Percentiles rank a stretch among this genome's conserved stretches.
Evolutionary conservation across 1,140 invertebrate species (phyloP).

Genomic region (Latrodectus geometricus): DNA sequence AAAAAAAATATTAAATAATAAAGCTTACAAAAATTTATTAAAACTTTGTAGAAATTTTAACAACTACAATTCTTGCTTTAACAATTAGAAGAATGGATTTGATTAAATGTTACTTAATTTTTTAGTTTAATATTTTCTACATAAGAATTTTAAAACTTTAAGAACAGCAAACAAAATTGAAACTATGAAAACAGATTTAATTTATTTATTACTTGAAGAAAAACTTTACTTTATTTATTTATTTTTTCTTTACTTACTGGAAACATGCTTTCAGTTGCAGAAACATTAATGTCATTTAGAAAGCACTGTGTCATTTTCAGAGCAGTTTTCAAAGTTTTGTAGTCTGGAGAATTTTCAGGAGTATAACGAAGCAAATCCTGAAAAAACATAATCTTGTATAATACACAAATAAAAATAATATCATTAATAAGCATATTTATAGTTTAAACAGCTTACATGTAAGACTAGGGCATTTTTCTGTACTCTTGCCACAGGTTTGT

Average conservation of each 20-base stretch:
- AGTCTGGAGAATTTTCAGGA: conserved; percentile 85
- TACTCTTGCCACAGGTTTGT: conserved; percentile 92
- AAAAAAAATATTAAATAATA: no score
- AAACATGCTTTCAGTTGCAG: conserved; percentile 85
- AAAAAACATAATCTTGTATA: conserved; percentile 66
- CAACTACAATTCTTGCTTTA: no score
- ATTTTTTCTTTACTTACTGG: conserved; percentile 73
- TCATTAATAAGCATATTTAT: background rate
- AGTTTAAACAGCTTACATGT: conserved; percentile 73
- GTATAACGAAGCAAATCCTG: conserved; percentile 91
- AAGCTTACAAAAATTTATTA: no score
- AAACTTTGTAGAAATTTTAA: no score
- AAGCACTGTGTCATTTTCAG: conserved; percentile 89
- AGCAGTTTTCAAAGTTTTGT: conserved; percentile 83
- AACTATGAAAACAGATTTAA: no score
- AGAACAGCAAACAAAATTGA: no score
- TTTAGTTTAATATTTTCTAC: no score
- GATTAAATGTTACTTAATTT: no score
- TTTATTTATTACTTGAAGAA: no score
- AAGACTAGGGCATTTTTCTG: conserved; percentile 93
- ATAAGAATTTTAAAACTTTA: no score
- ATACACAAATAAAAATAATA: conserved; percentile 15
- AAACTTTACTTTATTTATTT: no score
- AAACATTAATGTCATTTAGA: conserved; percentile 90
- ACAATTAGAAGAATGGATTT: no score